Evolutionary conservation across 1,140 invertebrate species (phyloP).

Genomic region (Drosophila cardini): DNA sequence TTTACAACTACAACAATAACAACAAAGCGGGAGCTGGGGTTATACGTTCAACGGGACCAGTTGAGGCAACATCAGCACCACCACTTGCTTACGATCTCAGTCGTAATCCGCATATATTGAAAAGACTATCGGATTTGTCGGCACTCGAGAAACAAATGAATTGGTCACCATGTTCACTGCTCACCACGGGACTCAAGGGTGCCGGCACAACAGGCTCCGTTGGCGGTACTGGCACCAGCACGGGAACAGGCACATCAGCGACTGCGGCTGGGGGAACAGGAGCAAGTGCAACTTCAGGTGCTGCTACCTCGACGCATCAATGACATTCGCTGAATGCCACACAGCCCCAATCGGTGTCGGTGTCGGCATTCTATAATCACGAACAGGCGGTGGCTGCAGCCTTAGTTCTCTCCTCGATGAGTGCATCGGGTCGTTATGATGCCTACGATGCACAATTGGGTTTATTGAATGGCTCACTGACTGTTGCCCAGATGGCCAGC

Average conservation of each 20-base stretch:
- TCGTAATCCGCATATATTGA: slow-evolving; percentile 51
- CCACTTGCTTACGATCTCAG: slow-evolving; percentile 49
- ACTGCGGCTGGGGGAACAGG: not conserved
- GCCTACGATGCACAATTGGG: slow-evolving; percentile 47
- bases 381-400: slow-evolving; percentile 77
- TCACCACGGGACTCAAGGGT: slow-evolving; percentile 34
- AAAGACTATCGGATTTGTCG: slow-evolving; percentile 54
- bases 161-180: slow-evolving; percentile 36
- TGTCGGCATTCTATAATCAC: slow-evolving; percentile 79
- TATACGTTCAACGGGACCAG: slow-evolving; percentile 9
- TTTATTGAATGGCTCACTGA: slow-evolving; percentile 33
- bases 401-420: slow-evolving; percentile 76
- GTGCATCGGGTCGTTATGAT: slow-evolving; percentile 63
- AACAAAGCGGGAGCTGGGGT: slow-evolving; percentile 10
- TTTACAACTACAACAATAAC: slow-evolving; percentile 65
- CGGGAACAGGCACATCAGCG: not conserved
- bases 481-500: slow-evolving; percentile 19
- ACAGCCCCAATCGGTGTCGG: slow-evolving; percentile 55
- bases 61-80: not conserved
- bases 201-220: not conserved
- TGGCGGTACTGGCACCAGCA: not conserved
- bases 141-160: slow-evolving; percentile 60
- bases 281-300: slow-evolving; percentile 15
- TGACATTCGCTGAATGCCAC: slow-evolving; percentile 71
- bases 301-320: slow-evolving; percentile 58